Evolutionary conservation across 2,797 vertebrate species (phyloP).

Genomic region (Thamnophis elegans): DNA sequence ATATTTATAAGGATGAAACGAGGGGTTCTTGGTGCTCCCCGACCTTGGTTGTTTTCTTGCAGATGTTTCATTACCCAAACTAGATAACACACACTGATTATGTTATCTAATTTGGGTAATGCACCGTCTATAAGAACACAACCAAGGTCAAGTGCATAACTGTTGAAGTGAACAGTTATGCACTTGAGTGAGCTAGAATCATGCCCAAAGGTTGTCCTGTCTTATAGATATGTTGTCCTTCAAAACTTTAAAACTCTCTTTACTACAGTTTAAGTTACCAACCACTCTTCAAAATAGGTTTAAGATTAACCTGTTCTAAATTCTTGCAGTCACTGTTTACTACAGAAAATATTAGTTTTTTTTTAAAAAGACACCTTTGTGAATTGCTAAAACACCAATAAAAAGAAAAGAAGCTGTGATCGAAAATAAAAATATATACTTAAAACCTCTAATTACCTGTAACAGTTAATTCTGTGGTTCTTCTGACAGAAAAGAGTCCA

Average conservation of each 20-base stretch:
- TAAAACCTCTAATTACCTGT: slow-evolving; percentile 80
- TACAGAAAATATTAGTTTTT: not conserved
- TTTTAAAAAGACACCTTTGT: not conserved
- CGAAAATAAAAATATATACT: not conserved
- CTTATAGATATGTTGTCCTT: not conserved
- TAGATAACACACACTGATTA: not conserved
- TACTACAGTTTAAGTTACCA: not conserved
- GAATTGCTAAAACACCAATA: not conserved
- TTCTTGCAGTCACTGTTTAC: not conserved
- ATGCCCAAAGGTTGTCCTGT: not conserved
- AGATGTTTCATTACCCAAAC: not conserved
- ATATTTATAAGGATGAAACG: not conserved
- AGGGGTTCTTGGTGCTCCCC: not conserved
- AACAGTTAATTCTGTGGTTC: slow-evolving; percentile 91
- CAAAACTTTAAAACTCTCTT: not conserved
- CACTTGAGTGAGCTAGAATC: not conserved
- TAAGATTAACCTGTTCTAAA: not conserved
- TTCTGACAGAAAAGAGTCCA: slow-evolving; percentile 88
- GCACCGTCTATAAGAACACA: not conserved
- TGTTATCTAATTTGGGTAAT: not conserved
- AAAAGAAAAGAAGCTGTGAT: not conserved
- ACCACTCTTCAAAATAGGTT: not conserved
- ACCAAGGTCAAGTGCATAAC: not conserved
- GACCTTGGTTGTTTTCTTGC: not conserved
- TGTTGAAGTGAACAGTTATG: not conserved